Evolutionary conservation across 2,113 vertebrate genomes (phyloP).

Genomic region (Xiphophorus hellerii): DNA sequence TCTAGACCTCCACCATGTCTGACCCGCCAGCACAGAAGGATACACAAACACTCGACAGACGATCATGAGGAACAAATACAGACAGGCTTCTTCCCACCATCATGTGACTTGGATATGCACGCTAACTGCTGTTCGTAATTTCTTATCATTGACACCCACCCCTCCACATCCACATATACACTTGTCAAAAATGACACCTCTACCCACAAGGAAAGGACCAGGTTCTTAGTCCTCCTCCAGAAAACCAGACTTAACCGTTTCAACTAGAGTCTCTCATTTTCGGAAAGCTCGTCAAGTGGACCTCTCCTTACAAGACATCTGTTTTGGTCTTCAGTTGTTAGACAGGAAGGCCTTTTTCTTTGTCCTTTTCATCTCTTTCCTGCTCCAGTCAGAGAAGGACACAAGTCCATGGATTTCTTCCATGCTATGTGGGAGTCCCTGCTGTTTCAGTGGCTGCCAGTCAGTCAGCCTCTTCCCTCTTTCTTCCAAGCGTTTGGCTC

Average conservation of each 20-base stretch:
- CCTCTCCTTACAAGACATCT: constrained; percentile 9
- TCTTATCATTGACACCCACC: constrained; percentile 71
- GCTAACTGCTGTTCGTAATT: constrained; percentile 75
- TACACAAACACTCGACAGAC: constrained; percentile 81
- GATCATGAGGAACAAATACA: constrained; percentile 76
- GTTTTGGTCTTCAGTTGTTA: constrained; percentile 12
- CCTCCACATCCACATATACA: constrained; percentile 75
- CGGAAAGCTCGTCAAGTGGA: neutral
- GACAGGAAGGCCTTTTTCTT: constrained; percentile 22
- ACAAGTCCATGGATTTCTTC: constrained; percentile 69
- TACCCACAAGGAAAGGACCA: constrained; percentile 60
- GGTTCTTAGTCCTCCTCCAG: constrained; percentile 45
- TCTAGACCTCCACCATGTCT: constrained; percentile 80
- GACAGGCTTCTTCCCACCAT: constrained; percentile 63
- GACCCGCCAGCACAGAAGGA: constrained; percentile 85
- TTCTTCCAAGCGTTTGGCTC: constrained; percentile 68
- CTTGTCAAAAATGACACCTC: constrained; percentile 77
- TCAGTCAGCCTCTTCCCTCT: constrained; percentile 73
- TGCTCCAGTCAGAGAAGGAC: constrained; percentile 55
- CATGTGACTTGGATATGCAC: constrained; percentile 75
- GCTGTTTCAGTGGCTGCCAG: constrained; percentile 78
- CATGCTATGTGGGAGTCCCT: constrained; percentile 80
- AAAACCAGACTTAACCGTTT: constrained; percentile 28
- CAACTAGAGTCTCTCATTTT: neutral
- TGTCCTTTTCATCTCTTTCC: constrained; percentile 43